phyloP scores from a whole-genome alignment of 2,113 vertebrate genomes.

The Struthidea cinerea region DNA sequence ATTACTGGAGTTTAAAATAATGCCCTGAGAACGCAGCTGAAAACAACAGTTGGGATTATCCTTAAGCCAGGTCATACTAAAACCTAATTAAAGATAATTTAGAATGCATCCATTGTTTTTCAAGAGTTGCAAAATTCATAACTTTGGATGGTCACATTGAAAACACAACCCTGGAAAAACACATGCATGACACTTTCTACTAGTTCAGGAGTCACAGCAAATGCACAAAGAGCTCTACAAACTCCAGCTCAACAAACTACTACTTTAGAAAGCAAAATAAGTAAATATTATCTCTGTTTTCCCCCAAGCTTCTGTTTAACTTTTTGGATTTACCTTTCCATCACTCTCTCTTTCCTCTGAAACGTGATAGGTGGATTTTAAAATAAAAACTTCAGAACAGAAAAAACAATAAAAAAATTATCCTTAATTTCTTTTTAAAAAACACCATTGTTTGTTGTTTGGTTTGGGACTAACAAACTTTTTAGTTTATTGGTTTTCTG shows the following conservation, averaged over 20 bases:
- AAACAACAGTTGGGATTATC: neutral
- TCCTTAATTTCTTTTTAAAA: neutral
- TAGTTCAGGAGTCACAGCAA: neutral
- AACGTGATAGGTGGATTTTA: neutral
- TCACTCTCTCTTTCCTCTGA: neutral
- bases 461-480: too few relatives aligned
- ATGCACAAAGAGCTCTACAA: neutral
- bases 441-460: accelerated
- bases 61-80: neutral
- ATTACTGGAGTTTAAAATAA: conserved; percentile 9
- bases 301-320: neutral
- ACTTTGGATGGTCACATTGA: neutral
- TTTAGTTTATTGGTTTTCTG: neutral
- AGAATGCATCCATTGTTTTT: neutral
- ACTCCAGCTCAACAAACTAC: neutral
- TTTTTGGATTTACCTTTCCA: neutral
- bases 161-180: neutral
- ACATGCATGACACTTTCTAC: neutral
- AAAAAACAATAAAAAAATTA: accelerated
- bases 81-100: neutral
- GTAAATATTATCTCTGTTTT: neutral
- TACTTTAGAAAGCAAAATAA: neutral
- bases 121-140: neutral
- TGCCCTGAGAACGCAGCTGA: neutral
- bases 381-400: neutral